These are phyloP conservation scores for Ptilodon capucinus DNA, from an alignment of 2,888 invertebrate species.

Conservation along the genomic window DNA sequence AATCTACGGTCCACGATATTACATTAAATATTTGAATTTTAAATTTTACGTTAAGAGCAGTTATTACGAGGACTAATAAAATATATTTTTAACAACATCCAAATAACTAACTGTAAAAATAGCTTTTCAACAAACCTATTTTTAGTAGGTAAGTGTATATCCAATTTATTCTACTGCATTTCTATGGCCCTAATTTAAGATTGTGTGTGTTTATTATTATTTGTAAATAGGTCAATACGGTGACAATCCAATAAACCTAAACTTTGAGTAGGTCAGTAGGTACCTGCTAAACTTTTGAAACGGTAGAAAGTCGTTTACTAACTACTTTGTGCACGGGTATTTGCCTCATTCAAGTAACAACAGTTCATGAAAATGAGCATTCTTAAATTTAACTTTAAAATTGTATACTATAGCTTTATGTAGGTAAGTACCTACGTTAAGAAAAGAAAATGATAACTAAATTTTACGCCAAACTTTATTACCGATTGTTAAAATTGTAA, in stretches of 20 bases:
- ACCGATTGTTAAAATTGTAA: slow-evolving; percentile 24
- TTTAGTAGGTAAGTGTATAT: slow-evolving; percentile 31
- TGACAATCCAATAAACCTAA: too few species aligned
- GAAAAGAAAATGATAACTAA: slow-evolving; percentile 21
- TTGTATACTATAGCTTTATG: slow-evolving; percentile 14
- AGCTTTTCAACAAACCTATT: slow-evolving; percentile 44
- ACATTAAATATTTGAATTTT: slow-evolving; percentile 27
- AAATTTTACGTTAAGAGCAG: slow-evolving; percentile 38
- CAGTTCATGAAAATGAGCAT: slow-evolving; percentile 21
- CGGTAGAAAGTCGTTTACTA: slow-evolving; percentile 1
- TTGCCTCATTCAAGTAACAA: slow-evolving; percentile 8
- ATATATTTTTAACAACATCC: slow-evolving; percentile 42
- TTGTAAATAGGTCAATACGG: not conserved
- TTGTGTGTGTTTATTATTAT: not conserved
- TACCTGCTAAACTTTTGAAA: not conserved
- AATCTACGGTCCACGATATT: slow-evolving; percentile 10
- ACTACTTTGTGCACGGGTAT: slow-evolving; percentile 27
- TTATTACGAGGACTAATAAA: slow-evolving; percentile 38
- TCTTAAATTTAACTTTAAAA: slow-evolving; percentile 35
- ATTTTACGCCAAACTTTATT: slow-evolving; percentile 19
- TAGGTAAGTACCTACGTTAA: slow-evolving; percentile 21
- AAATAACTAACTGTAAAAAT: slow-evolving; percentile 45
- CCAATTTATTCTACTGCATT: slow-evolving; percentile 24
- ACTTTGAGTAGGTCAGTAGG: not conserved
- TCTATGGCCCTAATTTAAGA: slow-evolving; percentile 4